Evolutionary conservation across 2,888 invertebrate species (phyloP).

Genomic region (Onchidella celtica): DNA sequence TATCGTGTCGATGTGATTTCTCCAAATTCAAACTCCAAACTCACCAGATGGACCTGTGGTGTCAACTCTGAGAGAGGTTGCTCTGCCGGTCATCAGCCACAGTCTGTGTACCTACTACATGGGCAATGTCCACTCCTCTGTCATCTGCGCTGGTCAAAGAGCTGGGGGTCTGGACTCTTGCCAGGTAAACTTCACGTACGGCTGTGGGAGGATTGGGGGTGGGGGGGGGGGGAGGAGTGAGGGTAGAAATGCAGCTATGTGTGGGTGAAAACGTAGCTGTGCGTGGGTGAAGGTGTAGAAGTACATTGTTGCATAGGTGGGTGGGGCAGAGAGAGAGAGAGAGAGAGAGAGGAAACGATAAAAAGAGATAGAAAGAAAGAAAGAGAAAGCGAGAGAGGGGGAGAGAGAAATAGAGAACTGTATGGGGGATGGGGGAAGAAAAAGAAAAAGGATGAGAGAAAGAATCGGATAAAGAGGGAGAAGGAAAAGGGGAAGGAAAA

Average conservation of each 20-base stretch:
- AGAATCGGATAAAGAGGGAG: too few species aligned
- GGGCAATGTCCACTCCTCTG: not conserved
- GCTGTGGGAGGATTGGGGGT: not conserved
- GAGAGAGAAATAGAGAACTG: not conserved
- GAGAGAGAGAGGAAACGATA: too few species aligned
- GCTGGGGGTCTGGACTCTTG: conserved; percentile 48
- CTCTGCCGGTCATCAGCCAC: not conserved
- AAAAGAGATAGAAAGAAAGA: not conserved
- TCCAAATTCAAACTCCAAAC: too few species aligned
- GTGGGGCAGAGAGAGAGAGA: too few species aligned
- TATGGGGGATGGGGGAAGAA: not conserved
- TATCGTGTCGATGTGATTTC: too few species aligned
- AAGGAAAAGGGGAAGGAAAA: too few species aligned
- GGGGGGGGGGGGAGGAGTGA: too few species aligned
- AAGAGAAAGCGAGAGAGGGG: too few species aligned
- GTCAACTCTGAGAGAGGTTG: conserved; percentile 9
- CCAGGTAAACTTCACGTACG: conserved; percentile 34
- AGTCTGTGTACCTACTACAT: not conserved
- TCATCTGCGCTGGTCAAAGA: conserved; percentile 44
- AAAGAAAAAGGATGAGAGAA: too few species aligned
- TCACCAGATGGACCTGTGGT: too few species aligned
- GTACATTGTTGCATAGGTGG: too few species aligned
- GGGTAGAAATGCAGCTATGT: not conserved
- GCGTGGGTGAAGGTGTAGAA: not conserved
- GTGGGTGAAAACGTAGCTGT: not conserved